A percentile compares a stretch with the other conserved stretches of the same genome.
phyloP scores from a whole-genome alignment of 2,888 invertebrate genomes.

The Agrilus cyanescens region DNA sequence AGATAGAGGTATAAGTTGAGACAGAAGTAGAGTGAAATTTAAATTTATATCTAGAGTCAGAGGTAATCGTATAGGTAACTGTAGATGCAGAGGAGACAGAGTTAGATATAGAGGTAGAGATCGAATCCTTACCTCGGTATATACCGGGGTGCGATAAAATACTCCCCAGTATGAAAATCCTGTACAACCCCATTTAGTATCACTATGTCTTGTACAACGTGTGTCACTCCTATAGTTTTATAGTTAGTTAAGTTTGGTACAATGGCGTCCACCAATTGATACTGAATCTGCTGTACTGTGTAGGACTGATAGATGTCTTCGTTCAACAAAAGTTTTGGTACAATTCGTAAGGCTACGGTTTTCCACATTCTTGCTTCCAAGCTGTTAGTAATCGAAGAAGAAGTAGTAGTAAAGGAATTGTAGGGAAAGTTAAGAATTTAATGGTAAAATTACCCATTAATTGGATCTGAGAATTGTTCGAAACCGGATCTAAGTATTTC shows the following conservation, averaged over 20 bases:
- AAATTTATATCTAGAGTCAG: too few species aligned
- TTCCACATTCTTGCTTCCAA: slow-evolving; percentile 51
- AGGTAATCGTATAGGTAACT: too few species aligned
- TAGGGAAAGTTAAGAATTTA: too few species aligned
- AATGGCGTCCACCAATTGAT: slow-evolving; percentile 44
- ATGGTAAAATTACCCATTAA: slow-evolving; percentile 6
- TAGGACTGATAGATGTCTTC: slow-evolving; percentile 43
- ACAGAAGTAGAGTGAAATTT: too few species aligned
- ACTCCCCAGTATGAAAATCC: slow-evolving; percentile 40
- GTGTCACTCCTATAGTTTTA: slow-evolving; percentile 41
- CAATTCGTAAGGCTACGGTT: slow-evolving; percentile 44
- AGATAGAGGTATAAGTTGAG: too few species aligned
- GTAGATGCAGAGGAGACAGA: slow-evolving; percentile 15
- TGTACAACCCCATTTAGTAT: slow-evolving; percentile 44
- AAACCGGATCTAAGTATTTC: slow-evolving; percentile 38
- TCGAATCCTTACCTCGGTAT: slow-evolving; percentile 42
- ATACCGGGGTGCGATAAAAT: slow-evolving; percentile 45
- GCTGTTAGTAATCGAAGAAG: slow-evolving; percentile 27
- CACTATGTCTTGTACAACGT: slow-evolving; percentile 46
- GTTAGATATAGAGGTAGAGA: slow-evolving; percentile 35
- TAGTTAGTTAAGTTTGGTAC: slow-evolving; percentile 42
- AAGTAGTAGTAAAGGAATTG: too few species aligned
- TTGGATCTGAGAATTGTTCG: slow-evolving; percentile 16
- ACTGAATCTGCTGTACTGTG: slow-evolving; percentile 42
- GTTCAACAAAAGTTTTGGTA: slow-evolving; percentile 40